Evolutionary conservation across 1,140 invertebrate species (phyloP), one percentile per base, ranked within the genome.

Genomic region (Phymorhynchus buccinoides): DNA sequence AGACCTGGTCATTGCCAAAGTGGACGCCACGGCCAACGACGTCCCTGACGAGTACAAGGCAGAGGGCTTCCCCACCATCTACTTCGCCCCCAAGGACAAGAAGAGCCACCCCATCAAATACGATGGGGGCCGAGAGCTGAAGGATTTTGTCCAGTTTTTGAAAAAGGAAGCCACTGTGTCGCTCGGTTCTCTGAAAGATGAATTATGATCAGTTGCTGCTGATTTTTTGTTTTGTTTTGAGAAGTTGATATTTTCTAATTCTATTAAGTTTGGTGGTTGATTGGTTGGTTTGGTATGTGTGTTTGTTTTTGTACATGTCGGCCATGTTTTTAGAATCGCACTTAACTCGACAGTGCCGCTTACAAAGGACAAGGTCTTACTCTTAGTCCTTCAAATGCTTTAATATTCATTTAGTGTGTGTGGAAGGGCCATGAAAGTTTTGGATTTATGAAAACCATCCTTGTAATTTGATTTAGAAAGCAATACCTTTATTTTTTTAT

Each of bases 1-100:
- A 88, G 93, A 94, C 85, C 95, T 99, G 18, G 96, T 95, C 77
- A 98, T 99, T 91, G 97, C 99, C 0, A 99, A 99, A 93, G 96
- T 99, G 93, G 99, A 99, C 93, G 98, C 98, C n/a, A 99, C 98
- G 0, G 97, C 97, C 52, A 99, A 99, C 93, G 98, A 99, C 94
- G 97, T 98, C 85, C 98, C 98, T 84, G 93, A 96, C 9, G 91
- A 94, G 80, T 99, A 95, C 92, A 96, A 98, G 88, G 98, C 99
- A 22, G 95, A 96, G 85, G 99, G 94, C 62, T 99, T 99, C 95
- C 99, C 99, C 30, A 99, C 99, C 0, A 95, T 99, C 48, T 99
- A 95, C 94, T 99, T 98, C 97, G 95, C 96, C 78, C 96, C 98
- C 1, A 97, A 97, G 90, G 95, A 97, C 90, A 93, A 94, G 44